These are phyloP conservation scores for Latrodectus hesperus DNA, from an alignment of 2,888 invertebrate genomes.

Conservation along the genomic window DNA sequence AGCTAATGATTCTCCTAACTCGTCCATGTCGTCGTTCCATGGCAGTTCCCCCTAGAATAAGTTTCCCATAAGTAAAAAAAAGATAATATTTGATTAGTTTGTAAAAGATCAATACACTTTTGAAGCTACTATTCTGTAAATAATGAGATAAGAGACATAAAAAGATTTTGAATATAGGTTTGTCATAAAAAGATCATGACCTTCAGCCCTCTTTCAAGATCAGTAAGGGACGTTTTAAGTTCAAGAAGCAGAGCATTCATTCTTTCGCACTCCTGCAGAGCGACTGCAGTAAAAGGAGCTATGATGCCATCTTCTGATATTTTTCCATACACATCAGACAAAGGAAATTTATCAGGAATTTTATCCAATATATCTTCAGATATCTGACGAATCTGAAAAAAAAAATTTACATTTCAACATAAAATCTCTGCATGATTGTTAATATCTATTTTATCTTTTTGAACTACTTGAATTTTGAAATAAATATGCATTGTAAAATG, in stretches of 20 bases:
- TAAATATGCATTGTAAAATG: too few relatives aligned
- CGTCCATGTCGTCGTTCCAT: constrained; percentile 97
- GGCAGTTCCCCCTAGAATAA: constrained; percentile 88
- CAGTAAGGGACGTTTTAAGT: constrained; percentile 91
- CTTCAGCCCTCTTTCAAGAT: constrained; percentile 94
- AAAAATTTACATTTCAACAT: neutral
- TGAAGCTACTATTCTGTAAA: too few relatives aligned
- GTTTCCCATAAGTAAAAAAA: too few relatives aligned
- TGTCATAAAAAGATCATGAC: constrained; percentile 75
- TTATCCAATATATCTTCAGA: constrained; percentile 96
- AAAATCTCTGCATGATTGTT: neutral
- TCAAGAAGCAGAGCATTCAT: constrained; percentile 95
- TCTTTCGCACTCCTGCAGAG: constrained; percentile 89
- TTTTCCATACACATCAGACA: constrained; percentile 95
- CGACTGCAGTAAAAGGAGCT: constrained; percentile 95
- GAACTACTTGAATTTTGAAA: too few relatives aligned
- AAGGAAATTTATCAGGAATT: constrained; percentile 95
- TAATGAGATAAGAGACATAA: neutral
- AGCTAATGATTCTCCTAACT: constrained; percentile 91
- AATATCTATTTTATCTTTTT: too few relatives aligned
- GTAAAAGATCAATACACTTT: too few relatives aligned
- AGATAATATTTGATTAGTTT: too few relatives aligned
- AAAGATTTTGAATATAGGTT: neutral
- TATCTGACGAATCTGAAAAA: constrained; percentile 88
- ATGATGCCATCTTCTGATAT: constrained; percentile 95